phyloP scores from a whole-genome alignment of 2,888 invertebrate species.

The Torymus aiolomorphi region DNA sequence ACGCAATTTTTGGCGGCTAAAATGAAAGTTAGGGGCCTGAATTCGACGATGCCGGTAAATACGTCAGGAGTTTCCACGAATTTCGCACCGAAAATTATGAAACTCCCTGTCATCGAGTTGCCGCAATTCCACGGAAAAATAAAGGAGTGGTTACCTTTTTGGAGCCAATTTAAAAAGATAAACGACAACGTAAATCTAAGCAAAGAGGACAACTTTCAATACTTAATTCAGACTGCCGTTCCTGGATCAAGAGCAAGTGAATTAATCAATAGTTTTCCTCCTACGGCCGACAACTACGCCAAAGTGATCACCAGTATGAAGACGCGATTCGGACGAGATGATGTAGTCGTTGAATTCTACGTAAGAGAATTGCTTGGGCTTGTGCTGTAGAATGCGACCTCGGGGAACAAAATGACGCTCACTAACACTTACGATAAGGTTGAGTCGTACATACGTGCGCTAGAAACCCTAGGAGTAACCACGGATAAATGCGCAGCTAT shows the following conservation, averaged over 20 bases:
- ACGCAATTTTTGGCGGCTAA: slow-evolving; percentile 3
- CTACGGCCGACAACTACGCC: slow-evolving; percentile 63
- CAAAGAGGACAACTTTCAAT: too few species aligned
- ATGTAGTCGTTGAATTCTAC: slow-evolving; percentile 65
- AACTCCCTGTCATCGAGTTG: slow-evolving; percentile 58
- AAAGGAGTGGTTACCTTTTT: slow-evolving; percentile 63
- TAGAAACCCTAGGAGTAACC: slow-evolving; percentile 60
- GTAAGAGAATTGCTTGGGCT: slow-evolving; percentile 65
- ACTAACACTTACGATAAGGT: slow-evolving; percentile 63
- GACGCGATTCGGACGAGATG: slow-evolving; percentile 64
- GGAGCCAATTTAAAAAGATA: slow-evolving; percentile 63
- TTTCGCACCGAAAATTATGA: slow-evolving; percentile 9
- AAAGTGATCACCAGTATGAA: slow-evolving; percentile 62
- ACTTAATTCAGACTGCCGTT: too few species aligned
- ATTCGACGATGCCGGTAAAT: too few species aligned
- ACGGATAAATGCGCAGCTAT: too few species aligned
- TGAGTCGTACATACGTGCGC: slow-evolving; percentile 64
- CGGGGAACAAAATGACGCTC: slow-evolving; percentile 32
- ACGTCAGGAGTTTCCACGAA: not conserved
- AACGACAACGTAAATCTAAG: slow-evolving; percentile 59
- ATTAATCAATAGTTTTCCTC: too few species aligned
- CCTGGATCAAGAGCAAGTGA: too few species aligned
- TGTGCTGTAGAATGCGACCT: slow-evolving; percentile 60
- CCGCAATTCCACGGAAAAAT: slow-evolving; percentile 60
- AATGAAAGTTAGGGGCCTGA: not conserved